Conservation (phyloP, 1,140 invertebrate species). For the Temnothorax longispinosus region DNA sequence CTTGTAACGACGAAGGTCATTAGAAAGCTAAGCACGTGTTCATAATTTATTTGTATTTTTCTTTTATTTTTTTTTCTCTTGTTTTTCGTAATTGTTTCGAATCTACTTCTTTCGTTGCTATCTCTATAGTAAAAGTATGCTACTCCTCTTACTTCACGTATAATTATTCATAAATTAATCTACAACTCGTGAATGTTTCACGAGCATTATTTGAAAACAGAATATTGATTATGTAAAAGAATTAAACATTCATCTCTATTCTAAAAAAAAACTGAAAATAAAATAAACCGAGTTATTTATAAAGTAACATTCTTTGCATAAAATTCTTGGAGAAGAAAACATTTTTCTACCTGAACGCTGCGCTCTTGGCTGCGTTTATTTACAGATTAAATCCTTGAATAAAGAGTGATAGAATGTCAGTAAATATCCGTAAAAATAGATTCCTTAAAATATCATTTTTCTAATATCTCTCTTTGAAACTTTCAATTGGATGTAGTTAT, state of each 20-base stretch:
- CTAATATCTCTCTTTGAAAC: background rate
- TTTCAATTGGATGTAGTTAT: background rate
- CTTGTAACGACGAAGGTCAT: conserved; percentile 34
- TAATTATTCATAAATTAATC: background rate
- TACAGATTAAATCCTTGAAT: conserved; percentile 17
- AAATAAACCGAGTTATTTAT: background rate
- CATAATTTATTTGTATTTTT: background rate
- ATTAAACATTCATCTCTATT: background rate
- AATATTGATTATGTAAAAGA: background rate
- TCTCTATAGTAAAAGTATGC: background rate
- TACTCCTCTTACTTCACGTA: background rate
- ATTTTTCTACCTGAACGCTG: background rate
- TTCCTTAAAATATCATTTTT: background rate
- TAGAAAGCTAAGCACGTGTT: background rate
- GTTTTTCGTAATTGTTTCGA: background rate
- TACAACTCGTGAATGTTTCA: background rate
- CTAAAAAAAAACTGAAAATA: background rate
- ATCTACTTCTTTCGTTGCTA: background rate
- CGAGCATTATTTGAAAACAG: background rate
- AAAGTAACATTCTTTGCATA: background rate
- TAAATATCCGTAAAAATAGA: background rate
- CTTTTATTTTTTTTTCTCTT: too few relatives aligned
- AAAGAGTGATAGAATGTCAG: background rate
- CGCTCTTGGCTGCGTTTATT: background rate
- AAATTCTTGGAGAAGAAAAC: background rate